Percentiles rank a stretch among this genome's conserved stretches.
Conservation (phyloP, 2,113 vertebrate genomes). For the Ia io region DNA sequence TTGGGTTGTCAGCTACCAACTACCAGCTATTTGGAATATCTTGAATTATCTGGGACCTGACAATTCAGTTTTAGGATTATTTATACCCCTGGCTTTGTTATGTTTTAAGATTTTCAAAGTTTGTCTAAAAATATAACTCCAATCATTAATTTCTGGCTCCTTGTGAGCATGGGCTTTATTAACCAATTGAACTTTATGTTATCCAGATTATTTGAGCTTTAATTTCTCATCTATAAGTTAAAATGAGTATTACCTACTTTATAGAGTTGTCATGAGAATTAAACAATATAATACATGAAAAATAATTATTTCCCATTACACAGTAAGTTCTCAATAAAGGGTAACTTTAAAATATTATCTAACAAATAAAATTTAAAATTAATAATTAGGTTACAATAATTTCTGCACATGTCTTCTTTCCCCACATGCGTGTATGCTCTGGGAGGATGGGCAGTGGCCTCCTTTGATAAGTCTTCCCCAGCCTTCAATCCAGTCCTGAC, state of each 20-base stretch:
- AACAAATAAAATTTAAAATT: not conserved
- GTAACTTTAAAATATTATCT: not conserved
- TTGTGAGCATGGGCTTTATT: not conserved
- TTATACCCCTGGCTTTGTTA: not conserved
- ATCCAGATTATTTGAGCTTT: not conserved
- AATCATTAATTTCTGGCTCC: not conserved
- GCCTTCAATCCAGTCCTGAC: not conserved
- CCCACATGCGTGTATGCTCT: rapidly evolving
- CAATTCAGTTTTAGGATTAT: not conserved
- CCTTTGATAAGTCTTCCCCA: not conserved
- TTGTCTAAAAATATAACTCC: not conserved
- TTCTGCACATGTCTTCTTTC: not conserved
- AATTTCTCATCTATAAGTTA: not conserved
- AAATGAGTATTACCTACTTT: not conserved
- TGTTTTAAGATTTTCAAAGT: not conserved
- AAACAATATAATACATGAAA: not conserved
- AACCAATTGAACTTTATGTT: not conserved
- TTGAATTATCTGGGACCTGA: constrained; percentile 28
- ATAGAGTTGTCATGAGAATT: not conserved
- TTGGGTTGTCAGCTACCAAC: not conserved
- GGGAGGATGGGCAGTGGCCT: no score
- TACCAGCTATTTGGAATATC: constrained; percentile 34
- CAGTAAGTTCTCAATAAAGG: not conserved
- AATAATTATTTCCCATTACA: not conserved
- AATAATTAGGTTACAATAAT: not conserved